Evolutionary conservation across 2,888 invertebrate species (phyloP).

Genomic region (Caenorhabditis sp.): DNA sequence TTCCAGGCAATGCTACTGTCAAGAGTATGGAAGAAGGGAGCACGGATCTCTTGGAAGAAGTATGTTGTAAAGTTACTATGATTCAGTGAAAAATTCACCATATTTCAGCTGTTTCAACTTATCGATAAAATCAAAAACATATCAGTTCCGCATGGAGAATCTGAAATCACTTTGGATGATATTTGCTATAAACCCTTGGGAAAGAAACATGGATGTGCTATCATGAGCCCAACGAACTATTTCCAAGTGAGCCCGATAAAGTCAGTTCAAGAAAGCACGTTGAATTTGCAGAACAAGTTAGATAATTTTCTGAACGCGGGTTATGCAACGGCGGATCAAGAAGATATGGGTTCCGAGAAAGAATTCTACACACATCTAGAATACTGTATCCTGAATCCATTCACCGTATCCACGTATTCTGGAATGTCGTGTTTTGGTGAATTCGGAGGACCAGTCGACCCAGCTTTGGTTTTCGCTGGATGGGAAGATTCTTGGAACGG

Average conservation of each 20-base stretch:
- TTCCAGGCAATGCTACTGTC: not conserved
- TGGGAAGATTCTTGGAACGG: constrained; percentile 7
- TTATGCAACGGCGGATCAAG: constrained; percentile 7
- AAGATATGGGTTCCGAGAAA: constrained; percentile 3
- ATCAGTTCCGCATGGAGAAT: not conserved
- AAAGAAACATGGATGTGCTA: constrained; percentile 29
- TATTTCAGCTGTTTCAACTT: constrained; percentile 37
- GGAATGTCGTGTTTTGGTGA: constrained; percentile 54
- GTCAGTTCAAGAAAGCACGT: not conserved
- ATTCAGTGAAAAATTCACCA: not conserved
- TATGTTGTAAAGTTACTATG: not conserved
- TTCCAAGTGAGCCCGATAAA: constrained; percentile 41
- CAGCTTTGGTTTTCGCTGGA: constrained; percentile 38
- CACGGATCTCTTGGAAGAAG: constrained; percentile 16
- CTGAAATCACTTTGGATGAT: constrained; percentile 20
- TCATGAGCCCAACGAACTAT: constrained; percentile 56
- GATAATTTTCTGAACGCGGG: constrained; percentile 2
- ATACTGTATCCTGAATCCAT: constrained; percentile 34
- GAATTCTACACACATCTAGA: constrained; percentile 29
- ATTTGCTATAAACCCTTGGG: constrained; percentile 56
- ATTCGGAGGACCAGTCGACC: constrained; percentile 52
- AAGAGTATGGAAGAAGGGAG: not conserved
- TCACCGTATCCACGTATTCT: constrained; percentile 7
- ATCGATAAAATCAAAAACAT: constrained; percentile 24
- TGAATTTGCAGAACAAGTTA: constrained; percentile 32